phyloP scores from a whole-genome alignment of 2,113 vertebrate genomes.

The Copsychus sechellarum region DNA sequence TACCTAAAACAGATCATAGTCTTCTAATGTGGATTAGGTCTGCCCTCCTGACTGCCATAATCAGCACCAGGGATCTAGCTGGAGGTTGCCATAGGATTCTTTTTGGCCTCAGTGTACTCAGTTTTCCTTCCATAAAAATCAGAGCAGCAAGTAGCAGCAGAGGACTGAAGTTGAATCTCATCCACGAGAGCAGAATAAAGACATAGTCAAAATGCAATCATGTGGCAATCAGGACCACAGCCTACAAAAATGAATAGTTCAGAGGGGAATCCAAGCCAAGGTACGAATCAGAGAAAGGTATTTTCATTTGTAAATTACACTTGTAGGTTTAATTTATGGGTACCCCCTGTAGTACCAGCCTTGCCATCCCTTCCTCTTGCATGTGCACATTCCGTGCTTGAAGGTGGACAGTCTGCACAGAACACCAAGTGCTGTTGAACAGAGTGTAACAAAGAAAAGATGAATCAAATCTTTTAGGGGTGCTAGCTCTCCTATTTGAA shows the following conservation, averaged over 20 bases:
- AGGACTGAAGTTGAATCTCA: background rate
- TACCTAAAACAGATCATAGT: background rate
- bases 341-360: background rate
- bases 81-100: background rate
- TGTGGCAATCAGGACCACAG: background rate
- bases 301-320: background rate
- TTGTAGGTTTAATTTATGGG: background rate
- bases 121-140: background rate
- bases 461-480: background rate
- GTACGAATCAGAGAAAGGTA: background rate
- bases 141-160: background rate
- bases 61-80: background rate
- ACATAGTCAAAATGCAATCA: background rate
- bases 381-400: background rate
- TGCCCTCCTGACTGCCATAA: background rate
- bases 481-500: background rate
- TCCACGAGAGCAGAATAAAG: background rate
- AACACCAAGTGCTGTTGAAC: background rate
- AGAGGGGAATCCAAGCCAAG: background rate
- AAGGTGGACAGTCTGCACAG: background rate
- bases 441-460: background rate
- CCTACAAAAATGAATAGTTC: background rate
- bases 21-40: background rate
- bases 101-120: background rate
- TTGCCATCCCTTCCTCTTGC: background rate